Base-by-base conservation (phyloP, 23 tunicate genomes). In the Clavelina lepadiformis region DNA sequence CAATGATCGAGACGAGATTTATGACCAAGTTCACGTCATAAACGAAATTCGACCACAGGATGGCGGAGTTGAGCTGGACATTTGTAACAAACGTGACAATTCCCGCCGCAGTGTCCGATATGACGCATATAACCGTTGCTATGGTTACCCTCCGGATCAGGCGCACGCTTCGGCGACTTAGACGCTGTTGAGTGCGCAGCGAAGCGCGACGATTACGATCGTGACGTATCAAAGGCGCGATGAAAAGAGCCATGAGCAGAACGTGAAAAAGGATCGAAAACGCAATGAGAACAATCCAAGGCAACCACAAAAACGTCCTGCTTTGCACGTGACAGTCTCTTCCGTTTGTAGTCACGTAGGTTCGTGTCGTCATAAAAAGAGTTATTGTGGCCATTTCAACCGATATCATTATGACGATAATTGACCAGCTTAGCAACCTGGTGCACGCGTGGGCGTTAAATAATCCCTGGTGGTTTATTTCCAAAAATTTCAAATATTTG, bases 1-100 rank as follows among this genome's bases (percentile, higher is more conserved):
- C 33, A 3, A 61, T 33, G 23, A 61, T 61, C 33, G 28, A 23
- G 26, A 61, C 30, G 5, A 61, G 46, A 61, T 61, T 35, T 19
- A 61, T 27, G 28, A 61, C 67, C 67, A 61, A 61, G 30, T 33
- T 61, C 19, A 3, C 45, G 30, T 61, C 67, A 33, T 61, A 53
- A 13, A 31, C 67, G 2, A 61, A 45, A 22, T 61, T 61, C 2
- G 67, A 61, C 46, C 33, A 28, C 22, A 61, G 46, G 2, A 61
- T 24, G n/a, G n/a, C n/a, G 3, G 61, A 34, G 28, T 56, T 56
- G 15, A 19, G 34, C n/a, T 28, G 23, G 67, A 33, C 3, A 2
- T 3, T 30, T 2, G 5, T 33, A 23, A 61, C 5, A 29, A 61
- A 61, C 22, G 18, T 33, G 13, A 61, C 45, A 2, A 33, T 19